Conservation (phyloP, 2,797 vertebrate species). For the Mus spretus region DNA sequence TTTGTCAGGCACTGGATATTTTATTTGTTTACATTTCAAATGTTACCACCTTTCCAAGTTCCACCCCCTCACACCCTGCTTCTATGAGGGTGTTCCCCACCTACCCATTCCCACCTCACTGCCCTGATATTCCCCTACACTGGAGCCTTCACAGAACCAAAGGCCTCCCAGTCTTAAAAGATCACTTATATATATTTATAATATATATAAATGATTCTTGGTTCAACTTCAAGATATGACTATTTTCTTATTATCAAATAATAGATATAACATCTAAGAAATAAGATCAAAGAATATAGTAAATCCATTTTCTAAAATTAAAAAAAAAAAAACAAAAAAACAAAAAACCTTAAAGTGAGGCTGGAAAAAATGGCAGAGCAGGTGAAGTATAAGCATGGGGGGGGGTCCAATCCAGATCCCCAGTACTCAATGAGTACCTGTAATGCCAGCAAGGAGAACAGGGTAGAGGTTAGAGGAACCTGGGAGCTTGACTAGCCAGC, state of each 20-base stretch:
- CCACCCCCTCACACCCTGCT: too few relatives aligned
- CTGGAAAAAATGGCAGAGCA: neutral
- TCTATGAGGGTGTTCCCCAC: too few relatives aligned
- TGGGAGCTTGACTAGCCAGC: neutral
- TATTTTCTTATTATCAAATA: constrained; percentile 57
- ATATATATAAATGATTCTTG: neutral
- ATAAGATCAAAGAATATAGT: neutral
- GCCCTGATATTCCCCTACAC: too few relatives aligned
- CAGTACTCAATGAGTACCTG: neutral
- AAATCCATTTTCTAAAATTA: constrained; percentile 1
- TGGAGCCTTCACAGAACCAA: too few relatives aligned
- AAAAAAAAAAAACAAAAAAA: constrained; percentile 4
- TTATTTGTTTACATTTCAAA: too few relatives aligned
- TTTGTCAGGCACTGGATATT: too few relatives aligned
- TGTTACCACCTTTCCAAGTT: too few relatives aligned
- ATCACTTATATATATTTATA: neutral
- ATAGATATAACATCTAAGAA: neutral
- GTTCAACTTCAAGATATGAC: constrained; percentile 10
- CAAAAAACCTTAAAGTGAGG: neutral
- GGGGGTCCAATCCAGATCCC: neutral
- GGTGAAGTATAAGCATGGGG: neutral
- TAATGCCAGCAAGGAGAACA: neutral
- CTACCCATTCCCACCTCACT: too few relatives aligned
- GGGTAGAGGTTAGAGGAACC: neutral
- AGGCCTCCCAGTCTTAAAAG: neutral